These are phyloP conservation scores for Istiophorus platypterus DNA, from an alignment of 2,113 vertebrate species.

Conservation along the genomic window DNA sequence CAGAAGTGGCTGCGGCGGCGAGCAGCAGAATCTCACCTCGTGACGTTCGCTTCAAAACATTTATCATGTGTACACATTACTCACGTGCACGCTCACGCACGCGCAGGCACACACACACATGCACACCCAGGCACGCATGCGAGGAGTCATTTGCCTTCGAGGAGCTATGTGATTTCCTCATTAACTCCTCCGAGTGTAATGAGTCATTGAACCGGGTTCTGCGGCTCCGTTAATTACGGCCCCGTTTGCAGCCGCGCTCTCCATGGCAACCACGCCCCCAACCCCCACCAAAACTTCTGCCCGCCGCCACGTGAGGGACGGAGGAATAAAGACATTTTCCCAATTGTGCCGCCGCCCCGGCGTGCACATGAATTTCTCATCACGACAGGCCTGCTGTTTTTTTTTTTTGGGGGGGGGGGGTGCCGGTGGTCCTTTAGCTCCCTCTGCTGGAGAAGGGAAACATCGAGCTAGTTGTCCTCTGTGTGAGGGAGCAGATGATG, in stretches of 20 bases:
- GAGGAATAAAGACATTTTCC: conserved; percentile 75
- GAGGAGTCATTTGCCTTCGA: conserved; percentile 60
- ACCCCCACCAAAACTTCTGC: conserved; percentile 76
- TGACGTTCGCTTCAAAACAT: conserved; percentile 46
- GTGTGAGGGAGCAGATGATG: neutral
- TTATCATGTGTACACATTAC: conserved; percentile 53
- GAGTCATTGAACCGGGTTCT: conserved; percentile 67
- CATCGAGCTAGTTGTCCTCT: neutral
- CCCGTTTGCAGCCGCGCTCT: conserved; percentile 63
- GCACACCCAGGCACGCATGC: too few relatives aligned
- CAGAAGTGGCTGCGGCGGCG: conserved; percentile 24
- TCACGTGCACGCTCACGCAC: too few relatives aligned
- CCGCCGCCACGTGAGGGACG: conserved; percentile 74
- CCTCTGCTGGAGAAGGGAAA: conserved; percentile 67
- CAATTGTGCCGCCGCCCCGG: conserved; percentile 59
- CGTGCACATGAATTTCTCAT: conserved; percentile 47
- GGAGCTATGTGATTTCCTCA: conserved; percentile 72
- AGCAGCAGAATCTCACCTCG: conserved; percentile 36
- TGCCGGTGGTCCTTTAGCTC: conserved; percentile 43
- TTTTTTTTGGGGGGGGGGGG: too few relatives aligned
- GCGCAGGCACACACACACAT: too few relatives aligned
- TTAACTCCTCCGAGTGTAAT: conserved; percentile 71
- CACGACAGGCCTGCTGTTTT: conserved; percentile 45
- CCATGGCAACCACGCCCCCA: conserved; percentile 83
- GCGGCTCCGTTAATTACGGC: conserved; percentile 73